A percentile compares a stretch with the other conserved stretches of the same genome.
Evolutionary conservation across 1,140 invertebrate genomes (phyloP).

Genomic region (Cydia splendana): DNA sequence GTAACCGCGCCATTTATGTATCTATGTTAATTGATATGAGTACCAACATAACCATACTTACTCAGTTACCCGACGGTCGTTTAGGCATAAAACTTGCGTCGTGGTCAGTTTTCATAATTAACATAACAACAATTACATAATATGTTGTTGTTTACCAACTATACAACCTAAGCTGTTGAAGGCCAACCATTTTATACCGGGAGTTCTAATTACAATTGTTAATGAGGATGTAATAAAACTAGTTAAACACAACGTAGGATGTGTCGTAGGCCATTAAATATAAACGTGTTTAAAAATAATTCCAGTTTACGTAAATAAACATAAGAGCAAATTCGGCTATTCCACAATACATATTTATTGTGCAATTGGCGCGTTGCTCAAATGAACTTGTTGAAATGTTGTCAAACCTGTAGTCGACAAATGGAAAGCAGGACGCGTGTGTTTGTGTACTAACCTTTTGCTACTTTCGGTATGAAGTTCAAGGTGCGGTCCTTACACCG

Average conservation of each 20-base stretch:
- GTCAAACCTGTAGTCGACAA: conserved; percentile 5
- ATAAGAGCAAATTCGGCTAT: conserved; percentile 4
- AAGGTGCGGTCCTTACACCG: conserved; percentile 94
- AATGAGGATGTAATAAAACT: conserved; percentile 65
- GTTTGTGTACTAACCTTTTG: conserved; percentile 81
- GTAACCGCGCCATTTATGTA: neutral
- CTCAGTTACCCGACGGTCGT: neutral
- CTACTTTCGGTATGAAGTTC: conserved; percentile 86
- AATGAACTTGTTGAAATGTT: conserved; percentile 12
- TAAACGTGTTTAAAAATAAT: conserved; percentile 15
- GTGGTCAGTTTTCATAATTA: neutral
- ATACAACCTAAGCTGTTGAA: conserved; percentile 42
- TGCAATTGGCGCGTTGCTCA: conserved; percentile 24
- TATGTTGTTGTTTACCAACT: conserved; percentile 45
- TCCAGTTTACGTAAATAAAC: neutral
- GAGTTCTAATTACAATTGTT: conserved; percentile 58
- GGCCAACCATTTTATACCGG: conserved; percentile 52
- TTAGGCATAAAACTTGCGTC: conserved; percentile 5
- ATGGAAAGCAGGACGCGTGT: conserved; percentile 14
- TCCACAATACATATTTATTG: neutral
- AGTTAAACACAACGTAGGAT: conserved; percentile 42
- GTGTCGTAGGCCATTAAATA: conserved; percentile 45
- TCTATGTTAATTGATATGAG: neutral
- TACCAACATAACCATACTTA: neutral
- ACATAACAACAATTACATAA: conserved; percentile 12